Evolutionary conservation across 2,113 vertebrate species (phyloP), one percentile per base, ranked within the genome.

Genomic region (Polypterus senegalus): DNA sequence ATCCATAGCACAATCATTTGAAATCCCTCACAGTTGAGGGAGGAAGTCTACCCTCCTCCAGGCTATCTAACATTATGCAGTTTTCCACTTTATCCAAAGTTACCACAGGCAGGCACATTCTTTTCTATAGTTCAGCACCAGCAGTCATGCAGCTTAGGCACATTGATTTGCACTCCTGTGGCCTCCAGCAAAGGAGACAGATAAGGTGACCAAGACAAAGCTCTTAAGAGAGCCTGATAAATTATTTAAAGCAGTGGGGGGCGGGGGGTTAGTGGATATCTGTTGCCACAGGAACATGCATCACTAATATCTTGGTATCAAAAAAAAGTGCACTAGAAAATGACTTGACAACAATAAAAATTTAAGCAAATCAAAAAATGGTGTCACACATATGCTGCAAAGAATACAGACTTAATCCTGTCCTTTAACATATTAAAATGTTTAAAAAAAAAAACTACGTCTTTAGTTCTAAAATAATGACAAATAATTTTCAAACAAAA

Each of bases 171-270:
- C 71, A 64, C 73, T 57, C 65, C 58, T 9, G 1, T 10, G 67
- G 64, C 69, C 73, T 65, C 65, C 69, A 71, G 67, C 71, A 68
- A 72, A 77, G 77, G 77, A 84, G 86, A 72, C 71, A 76, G 78
- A 86, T 77, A 80, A 76, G 60, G 68, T 69, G 57, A 71, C 69
- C 64, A 66, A 75, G 76, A 81, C 80, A 79, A 74, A 81, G 83
- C 80, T 68, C 67, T 70, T 67, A 72, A 70, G 81, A 70, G 71
- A 66, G 67, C 47, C 46, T 6, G 68, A 81, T 98, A 57, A 88
- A 97, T 97, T 87, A 97, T 98, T 94, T 57, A 98, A 76, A 61
- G 47, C 49, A 3, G 63, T 70, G 69, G 77, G 80, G 75, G 58
- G 73, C 68, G 69, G 72, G 73, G 75, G 76, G 87, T 79, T 84